A percentile compares a stretch with the other conserved stretches of the same genome.
Conservation (phyloP, 2,797 vertebrate genomes). For the Bradypodion ventrale region DNA sequence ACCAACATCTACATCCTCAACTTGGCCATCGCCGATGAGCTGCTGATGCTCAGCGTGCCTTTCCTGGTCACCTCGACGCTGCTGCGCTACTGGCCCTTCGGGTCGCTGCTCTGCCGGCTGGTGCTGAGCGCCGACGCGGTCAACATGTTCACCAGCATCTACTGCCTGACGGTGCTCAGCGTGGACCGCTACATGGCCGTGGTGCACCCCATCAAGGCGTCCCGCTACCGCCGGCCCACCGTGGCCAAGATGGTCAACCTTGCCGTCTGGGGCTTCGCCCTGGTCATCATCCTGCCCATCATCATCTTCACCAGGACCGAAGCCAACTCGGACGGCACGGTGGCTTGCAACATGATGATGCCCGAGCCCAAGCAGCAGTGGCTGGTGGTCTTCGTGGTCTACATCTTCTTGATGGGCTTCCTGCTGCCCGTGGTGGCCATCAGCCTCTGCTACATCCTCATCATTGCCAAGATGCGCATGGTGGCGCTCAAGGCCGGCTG, state of each 20-base stretch:
- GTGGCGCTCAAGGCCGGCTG: slow-evolving; percentile 90
- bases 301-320: slow-evolving; percentile 88
- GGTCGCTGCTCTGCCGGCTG: slow-evolving; percentile 86
- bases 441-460: slow-evolving; percentile 90
- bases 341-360: slow-evolving; percentile 92
- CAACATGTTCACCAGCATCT: slow-evolving; percentile 95
- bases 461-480: slow-evolving; percentile 88
- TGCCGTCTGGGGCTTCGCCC: slow-evolving; percentile 87
- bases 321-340: slow-evolving; percentile 86
- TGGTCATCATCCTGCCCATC: slow-evolving; percentile 89
- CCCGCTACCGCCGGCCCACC: slow-evolving; percentile 87
- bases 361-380: slow-evolving; percentile 85
- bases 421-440: slow-evolving; percentile 89
- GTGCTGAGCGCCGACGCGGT: slow-evolving; percentile 91
- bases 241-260: slow-evolving; percentile 90
- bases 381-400: slow-evolving; percentile 88
- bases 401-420: slow-evolving; percentile 91
- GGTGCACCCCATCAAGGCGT: slow-evolving; percentile 90
- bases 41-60: slow-evolving; percentile 92
- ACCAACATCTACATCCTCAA: slow-evolving; percentile 93
- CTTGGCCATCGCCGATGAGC: slow-evolving; percentile 88
- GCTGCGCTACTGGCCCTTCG: slow-evolving; percentile 91
- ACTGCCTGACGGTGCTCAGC: slow-evolving; percentile 89
- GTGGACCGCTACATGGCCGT: slow-evolving; percentile 90
- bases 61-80: slow-evolving; percentile 89